Percentiles rank a stretch among this genome's conserved stretches.
Evolutionary conservation across 1,140 invertebrate species (phyloP).

Genomic region (Aricia agestis): DNA sequence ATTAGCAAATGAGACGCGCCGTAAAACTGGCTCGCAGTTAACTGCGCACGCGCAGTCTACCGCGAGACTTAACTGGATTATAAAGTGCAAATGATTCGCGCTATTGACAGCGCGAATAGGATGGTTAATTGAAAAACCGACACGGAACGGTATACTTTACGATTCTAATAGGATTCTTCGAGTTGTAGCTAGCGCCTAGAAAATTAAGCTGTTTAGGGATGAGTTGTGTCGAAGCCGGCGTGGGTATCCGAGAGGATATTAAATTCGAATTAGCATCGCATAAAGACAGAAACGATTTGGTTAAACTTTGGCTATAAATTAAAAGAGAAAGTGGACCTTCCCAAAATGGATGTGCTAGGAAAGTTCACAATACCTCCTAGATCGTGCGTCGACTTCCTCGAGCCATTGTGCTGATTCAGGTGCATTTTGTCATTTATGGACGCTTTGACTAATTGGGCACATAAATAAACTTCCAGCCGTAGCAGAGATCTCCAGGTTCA

Average conservation of each 20-base stretch:
- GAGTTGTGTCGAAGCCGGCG: not conserved
- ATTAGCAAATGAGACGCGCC: not conserved
- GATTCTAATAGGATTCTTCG: not conserved
- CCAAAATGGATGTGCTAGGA: constrained; percentile 12
- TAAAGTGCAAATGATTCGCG: constrained; percentile 10
- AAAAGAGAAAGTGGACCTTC: not conserved
- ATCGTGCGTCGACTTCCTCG: not conserved
- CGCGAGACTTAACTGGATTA: constrained; percentile 6
- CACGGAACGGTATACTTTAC: not conserved
- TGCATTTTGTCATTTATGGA: not conserved
- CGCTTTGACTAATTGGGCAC: not conserved
- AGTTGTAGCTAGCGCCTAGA: not conserved
- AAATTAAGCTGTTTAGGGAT: not conserved
- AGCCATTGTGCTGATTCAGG: constrained; percentile 1
- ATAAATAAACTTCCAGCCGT: not conserved
- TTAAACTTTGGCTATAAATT: constrained; percentile 9
- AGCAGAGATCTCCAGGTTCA: too few species aligned
- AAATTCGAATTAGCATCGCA: not conserved
- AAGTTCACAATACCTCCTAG: not conserved
- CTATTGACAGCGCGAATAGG: not conserved
- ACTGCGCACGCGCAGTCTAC: constrained; percentile 3
- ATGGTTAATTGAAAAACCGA: constrained; percentile 9
- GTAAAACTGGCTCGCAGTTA: constrained; percentile 1
- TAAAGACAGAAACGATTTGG: not conserved
- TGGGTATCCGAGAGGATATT: not conserved